phyloP scores from a whole-genome alignment of 2,113 vertebrate species.

The Cinclus cinclus region DNA sequence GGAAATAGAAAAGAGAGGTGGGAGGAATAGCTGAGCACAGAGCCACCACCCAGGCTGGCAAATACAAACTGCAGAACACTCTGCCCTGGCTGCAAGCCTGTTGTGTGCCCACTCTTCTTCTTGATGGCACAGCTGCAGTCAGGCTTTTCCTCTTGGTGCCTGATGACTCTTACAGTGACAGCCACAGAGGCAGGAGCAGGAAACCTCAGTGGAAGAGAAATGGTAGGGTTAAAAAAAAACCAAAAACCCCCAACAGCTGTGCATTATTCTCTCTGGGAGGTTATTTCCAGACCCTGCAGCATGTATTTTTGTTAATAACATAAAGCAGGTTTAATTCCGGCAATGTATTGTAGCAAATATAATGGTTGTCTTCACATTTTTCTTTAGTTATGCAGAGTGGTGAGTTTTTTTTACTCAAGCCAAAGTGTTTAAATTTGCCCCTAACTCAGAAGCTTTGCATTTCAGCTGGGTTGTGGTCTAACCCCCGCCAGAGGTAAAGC shows the following conservation, averaged over 20 bases:
- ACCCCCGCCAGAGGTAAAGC: neutral
- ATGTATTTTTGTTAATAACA: neutral
- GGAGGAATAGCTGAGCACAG: fast-evolving
- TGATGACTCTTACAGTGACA: neutral
- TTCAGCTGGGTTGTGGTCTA: neutral
- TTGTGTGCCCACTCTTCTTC: neutral
- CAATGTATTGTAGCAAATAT: neutral
- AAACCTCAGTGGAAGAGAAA: neutral
- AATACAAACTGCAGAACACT: neutral
- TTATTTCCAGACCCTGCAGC: neutral
- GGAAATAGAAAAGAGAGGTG: neutral
- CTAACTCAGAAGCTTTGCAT: neutral
- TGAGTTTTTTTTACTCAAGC: neutral
- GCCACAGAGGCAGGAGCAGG: neutral
- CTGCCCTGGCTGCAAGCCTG: neutral
- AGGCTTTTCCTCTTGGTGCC: neutral
- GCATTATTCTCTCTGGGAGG: neutral
- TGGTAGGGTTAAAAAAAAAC: neutral
- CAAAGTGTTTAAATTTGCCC: neutral
- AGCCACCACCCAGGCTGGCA: neutral
- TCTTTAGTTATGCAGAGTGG: neutral
- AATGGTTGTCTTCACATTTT: neutral
- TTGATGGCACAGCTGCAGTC: neutral
- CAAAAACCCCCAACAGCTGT: neutral
- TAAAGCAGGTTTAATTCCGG: neutral